Evolutionary conservation across 2,113 vertebrate genomes (phyloP).

Genomic region (Cinclus cinclus): DNA sequence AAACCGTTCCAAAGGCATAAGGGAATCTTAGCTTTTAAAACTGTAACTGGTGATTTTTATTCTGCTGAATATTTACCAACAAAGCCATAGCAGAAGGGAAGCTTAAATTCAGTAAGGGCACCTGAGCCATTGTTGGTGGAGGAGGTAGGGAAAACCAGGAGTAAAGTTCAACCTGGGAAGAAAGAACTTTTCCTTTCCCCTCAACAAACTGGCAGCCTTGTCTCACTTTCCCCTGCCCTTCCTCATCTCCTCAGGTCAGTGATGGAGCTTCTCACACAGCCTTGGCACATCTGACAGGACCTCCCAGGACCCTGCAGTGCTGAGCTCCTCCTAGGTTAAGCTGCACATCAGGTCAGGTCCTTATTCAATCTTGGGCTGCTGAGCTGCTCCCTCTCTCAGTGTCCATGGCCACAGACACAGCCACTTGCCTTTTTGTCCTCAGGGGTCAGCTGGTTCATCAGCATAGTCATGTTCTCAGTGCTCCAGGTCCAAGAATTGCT

Average conservation of each 20-base stretch:
- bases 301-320: not conserved
- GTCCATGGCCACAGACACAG: not conserved
- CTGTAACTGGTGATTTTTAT: not conserved
- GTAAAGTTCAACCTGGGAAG: not conserved
- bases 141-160: not conserved
- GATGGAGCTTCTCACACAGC: not conserved
- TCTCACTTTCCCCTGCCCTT: not conserved
- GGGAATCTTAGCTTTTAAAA: not conserved
- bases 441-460: conserved; percentile 85
- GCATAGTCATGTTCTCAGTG: conserved; percentile 92
- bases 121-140: not conserved
- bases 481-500: conserved; percentile 98
- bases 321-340: not conserved
- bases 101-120: not conserved
- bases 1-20: not conserved
- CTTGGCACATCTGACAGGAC: not conserved
- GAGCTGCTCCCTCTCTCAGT: not conserved
- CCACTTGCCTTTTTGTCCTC: conserved; percentile 92
- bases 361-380: not conserved
- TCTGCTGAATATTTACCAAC: not conserved
- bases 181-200: not conserved
- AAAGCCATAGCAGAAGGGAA: not conserved
- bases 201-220: not conserved
- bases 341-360: not conserved
- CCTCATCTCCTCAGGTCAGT: not conserved